These are phyloP conservation scores for Polyodon spathula DNA, from an alignment of 2,113 vertebrate species.

Conservation along the genomic window DNA sequence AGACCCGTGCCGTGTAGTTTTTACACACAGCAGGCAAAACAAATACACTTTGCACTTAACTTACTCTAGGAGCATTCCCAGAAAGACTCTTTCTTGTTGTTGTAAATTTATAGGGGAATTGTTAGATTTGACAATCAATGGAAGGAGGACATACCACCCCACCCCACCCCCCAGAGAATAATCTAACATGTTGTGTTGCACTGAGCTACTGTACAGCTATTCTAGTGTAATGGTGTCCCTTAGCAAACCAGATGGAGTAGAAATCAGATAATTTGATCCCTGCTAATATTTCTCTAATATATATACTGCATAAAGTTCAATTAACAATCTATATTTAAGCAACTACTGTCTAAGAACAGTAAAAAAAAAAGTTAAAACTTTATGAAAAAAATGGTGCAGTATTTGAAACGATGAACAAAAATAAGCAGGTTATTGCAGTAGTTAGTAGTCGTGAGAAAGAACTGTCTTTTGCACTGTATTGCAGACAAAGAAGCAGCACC, in stretches of 20 bases:
- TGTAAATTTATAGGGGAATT: constrained; percentile 39
- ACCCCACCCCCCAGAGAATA: neutral
- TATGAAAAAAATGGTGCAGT: constrained; percentile 15
- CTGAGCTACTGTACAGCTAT: constrained; percentile 47
- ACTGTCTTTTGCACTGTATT: constrained; percentile 54
- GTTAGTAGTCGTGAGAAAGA: constrained; percentile 58
- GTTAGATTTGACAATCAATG: constrained; percentile 8
- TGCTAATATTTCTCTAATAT: constrained; percentile 23
- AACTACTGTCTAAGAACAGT: constrained; percentile 30
- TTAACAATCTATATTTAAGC: constrained; percentile 34
- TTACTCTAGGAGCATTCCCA: constrained; percentile 54
- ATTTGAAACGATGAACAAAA: constrained; percentile 21
- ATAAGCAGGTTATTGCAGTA: constrained; percentile 38
- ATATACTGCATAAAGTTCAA: constrained; percentile 31
- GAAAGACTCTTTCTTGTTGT: constrained; percentile 39
- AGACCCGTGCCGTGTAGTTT: constrained; percentile 78
- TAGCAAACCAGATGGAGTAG: constrained; percentile 43
- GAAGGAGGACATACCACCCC: constrained; percentile 1
- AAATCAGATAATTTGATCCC: constrained; percentile 17
- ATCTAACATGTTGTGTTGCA: constrained; percentile 11
- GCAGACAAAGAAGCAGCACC: constrained; percentile 44
- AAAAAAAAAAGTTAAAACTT: constrained; percentile 21
- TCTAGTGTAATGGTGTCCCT: constrained; percentile 35
- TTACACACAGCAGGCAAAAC: constrained; percentile 21
- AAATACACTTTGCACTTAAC: constrained; percentile 59